phyloP scores from a whole-genome alignment of 2,797 vertebrate genomes.

The Sandelia bainsii region DNA sequence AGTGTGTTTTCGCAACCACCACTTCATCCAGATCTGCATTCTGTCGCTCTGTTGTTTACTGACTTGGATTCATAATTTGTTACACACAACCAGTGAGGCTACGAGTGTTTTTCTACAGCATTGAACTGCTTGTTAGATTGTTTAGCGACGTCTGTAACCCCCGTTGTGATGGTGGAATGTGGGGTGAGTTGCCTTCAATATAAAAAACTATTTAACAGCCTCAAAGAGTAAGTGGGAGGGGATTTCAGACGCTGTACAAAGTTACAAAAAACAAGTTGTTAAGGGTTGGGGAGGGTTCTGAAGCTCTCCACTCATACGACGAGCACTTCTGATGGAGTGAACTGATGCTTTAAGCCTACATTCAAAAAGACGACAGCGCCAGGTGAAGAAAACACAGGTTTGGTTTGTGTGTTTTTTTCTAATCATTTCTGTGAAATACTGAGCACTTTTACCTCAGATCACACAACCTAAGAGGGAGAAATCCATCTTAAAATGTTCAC shows the following conservation, averaged over 20 bases:
- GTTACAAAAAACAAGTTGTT: no score
- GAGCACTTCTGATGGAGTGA: neutral
- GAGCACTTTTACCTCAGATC: neutral
- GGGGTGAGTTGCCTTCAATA: no score
- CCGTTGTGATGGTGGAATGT: no score
- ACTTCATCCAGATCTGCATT: constrained; percentile 23
- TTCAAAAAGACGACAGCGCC: neutral
- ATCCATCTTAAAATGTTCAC: neutral
- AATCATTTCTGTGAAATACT: neutral
- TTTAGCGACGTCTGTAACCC: no score
- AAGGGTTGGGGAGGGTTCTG: neutral
- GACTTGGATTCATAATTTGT: constrained; percentile 30
- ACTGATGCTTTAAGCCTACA: neutral
- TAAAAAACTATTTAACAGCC: no score
- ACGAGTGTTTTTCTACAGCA: no score
- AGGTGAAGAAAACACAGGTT: neutral
- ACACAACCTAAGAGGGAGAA: neutral
- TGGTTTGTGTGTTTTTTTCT: neutral
- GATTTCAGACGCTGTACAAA: no score
- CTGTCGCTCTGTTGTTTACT: neutral
- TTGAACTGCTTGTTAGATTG: no score
- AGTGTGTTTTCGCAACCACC: constrained; percentile 14
- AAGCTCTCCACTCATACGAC: neutral
- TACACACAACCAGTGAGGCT: neutral
- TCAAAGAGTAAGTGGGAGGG: no score